These are phyloP conservation scores for Naja naja DNA, from an alignment of 2,113 vertebrate species.

Conservation along the genomic window DNA sequence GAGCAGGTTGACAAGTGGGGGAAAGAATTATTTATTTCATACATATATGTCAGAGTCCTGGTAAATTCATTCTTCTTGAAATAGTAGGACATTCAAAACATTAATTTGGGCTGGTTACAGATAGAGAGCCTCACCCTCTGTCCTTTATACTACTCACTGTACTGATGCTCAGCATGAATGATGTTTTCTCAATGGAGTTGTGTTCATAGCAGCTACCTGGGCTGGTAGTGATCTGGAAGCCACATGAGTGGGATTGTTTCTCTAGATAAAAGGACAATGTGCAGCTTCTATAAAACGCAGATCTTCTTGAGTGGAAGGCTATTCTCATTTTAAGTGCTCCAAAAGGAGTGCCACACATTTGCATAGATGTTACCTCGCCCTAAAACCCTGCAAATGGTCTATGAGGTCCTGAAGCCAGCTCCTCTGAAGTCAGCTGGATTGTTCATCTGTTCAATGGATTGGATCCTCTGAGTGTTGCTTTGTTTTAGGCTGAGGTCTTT, in stretches of 20 bases:
- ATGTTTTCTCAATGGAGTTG: not conserved
- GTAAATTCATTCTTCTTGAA: not conserved
- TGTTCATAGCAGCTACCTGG: too few species aligned
- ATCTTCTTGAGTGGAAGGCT: not conserved
- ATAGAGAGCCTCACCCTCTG: not conserved
- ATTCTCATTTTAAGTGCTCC: not conserved
- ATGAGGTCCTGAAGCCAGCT: not conserved
- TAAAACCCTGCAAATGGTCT: not conserved
- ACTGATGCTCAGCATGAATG: not conserved
- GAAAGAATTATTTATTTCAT: not conserved
- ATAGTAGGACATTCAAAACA: not conserved
- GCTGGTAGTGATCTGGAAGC: not conserved
- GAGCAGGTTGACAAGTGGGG: not conserved
- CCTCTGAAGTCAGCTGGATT: not conserved
- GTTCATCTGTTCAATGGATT: not conserved
- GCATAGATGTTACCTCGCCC: not conserved
- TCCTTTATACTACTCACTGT: not conserved
- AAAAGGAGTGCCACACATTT: not conserved
- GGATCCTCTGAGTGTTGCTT: not conserved
- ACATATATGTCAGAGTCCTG: not conserved
- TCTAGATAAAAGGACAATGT: not conserved
- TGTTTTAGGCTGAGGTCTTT: constrained; percentile 7
- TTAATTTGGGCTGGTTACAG: not conserved
- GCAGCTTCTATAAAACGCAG: not conserved
- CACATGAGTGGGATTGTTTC: not conserved